phyloP scores from a whole-genome alignment of 2,888 invertebrate species.

The Pandemis corylana region DNA sequence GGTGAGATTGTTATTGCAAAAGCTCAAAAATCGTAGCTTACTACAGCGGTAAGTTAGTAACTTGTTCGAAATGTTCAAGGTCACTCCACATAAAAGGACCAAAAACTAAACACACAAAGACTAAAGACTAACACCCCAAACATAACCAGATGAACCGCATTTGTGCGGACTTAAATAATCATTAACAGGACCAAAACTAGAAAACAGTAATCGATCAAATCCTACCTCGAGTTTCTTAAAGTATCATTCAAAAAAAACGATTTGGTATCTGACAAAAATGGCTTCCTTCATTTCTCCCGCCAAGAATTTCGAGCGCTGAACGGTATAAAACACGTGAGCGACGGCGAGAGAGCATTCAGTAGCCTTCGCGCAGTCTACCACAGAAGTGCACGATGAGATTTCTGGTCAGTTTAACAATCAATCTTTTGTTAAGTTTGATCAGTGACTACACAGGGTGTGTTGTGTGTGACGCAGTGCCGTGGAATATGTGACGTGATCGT shows the following conservation, averaged over 20 bases:
- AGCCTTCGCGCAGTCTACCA: slow-evolving; percentile 81
- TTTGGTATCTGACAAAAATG: slow-evolving; percentile 57
- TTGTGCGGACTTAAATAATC: too few species aligned
- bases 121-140: too few species aligned
- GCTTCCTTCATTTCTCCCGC: slow-evolving; percentile 41
- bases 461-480: slow-evolving; percentile 5
- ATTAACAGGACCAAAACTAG: too few species aligned
- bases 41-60: neutral
- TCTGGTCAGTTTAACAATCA: slow-evolving; percentile 70
- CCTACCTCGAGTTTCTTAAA: neutral
- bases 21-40: neutral
- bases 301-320: slow-evolving; percentile 68
- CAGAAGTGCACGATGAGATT: slow-evolving; percentile 84
- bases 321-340: slow-evolving; percentile 73
- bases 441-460: neutral
- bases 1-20: neutral
- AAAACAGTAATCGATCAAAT: too few species aligned
- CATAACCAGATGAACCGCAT: too few species aligned
- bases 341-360: slow-evolving; percentile 80
- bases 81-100: neutral
- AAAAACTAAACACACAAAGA: too few species aligned
- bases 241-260: slow-evolving; percentile 15
- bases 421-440: neutral
- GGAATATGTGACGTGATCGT: neutral
- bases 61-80: neutral